These are phyloP conservation scores for Tetranychus truncatus DNA, from an alignment of 2,888 invertebrate species.

Conservation along the genomic window DNA sequence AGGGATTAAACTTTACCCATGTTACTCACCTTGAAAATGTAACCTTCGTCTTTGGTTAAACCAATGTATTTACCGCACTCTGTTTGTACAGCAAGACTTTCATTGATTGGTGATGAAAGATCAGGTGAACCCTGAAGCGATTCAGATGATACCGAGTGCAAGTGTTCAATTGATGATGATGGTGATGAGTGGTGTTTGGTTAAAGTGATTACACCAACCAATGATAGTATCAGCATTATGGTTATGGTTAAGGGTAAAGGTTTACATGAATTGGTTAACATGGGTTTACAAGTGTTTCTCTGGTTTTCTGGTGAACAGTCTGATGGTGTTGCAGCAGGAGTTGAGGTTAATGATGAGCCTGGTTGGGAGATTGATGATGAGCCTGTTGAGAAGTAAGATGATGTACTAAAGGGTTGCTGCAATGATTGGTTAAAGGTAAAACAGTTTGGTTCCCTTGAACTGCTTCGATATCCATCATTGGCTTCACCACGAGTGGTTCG, in stretches of 20 bases:
- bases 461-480: neutral
- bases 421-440: neutral
- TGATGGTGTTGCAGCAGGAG: neutral
- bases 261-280: neutral
- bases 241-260: neutral
- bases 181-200: neutral
- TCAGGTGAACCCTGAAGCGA: neutral
- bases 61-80: neutral
- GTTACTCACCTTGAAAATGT: neutral
- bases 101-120: neutral
- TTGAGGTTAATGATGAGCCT: neutral
- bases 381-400: neutral
- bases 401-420: neutral
- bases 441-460: neutral
- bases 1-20: neutral
- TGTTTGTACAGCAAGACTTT: neutral
- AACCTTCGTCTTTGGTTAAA: neutral
- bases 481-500: neutral
- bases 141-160: neutral
- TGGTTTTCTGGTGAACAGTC: neutral
- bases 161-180: neutral
- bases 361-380: neutral
- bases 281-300: neutral
- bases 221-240: neutral
- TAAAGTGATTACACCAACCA: neutral